phyloP scores from a whole-genome alignment of 2,113 vertebrate species.

The Seriola dumerili region DNA sequence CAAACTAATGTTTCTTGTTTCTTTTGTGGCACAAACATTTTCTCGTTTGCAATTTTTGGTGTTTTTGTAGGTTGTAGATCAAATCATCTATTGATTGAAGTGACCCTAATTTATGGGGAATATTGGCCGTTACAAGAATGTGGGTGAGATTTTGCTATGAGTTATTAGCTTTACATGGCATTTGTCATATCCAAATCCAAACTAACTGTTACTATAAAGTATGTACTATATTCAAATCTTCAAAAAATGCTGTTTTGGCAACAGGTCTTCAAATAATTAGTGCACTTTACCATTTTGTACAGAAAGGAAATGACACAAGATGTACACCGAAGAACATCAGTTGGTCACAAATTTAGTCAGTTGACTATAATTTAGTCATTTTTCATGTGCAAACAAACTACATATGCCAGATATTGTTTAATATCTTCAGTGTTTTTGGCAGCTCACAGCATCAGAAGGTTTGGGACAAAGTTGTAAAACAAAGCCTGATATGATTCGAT shows the following conservation, averaged over 20 bases:
- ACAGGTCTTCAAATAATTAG: not conserved
- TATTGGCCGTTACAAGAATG: not conserved
- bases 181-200: too few relatives aligned
- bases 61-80: slow-evolving; percentile 1
- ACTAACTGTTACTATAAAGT: not conserved
- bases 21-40: slow-evolving; percentile 7
- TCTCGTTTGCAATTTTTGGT: not conserved
- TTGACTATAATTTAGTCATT: too few relatives aligned
- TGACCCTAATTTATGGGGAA: not conserved
- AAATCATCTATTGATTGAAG: slow-evolving; percentile 16
- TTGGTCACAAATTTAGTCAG: not conserved
- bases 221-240: not conserved
- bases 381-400: not conserved
- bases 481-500: not conserved
- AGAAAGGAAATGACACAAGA: not conserved
- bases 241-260: not conserved
- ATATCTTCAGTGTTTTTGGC: not conserved
- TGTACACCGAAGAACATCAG: not conserved
- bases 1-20: slow-evolving; percentile 16
- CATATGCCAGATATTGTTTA: not conserved
- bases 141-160: not conserved
- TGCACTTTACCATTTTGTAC: not conserved
- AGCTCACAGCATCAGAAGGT: not conserved
- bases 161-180: too few relatives aligned
- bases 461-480: not conserved